These are phyloP conservation scores for Esox niger DNA, from an alignment of 2,113 vertebrate genomes.

Conservation along the genomic window DNA sequence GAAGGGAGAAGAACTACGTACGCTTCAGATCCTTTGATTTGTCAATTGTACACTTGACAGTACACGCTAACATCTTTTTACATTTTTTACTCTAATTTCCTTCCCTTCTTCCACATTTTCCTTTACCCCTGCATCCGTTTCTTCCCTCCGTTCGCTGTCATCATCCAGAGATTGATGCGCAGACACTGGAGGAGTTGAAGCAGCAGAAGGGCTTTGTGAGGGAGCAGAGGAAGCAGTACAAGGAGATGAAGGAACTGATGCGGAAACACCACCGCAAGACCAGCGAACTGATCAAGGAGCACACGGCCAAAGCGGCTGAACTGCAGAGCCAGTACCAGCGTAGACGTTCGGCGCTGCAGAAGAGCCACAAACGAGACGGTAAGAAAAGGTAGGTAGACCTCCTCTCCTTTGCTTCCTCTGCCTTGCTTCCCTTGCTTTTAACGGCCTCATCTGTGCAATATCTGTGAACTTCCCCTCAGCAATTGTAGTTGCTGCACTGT, in stretches of 20 bases:
- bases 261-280: slow-evolving; percentile 95
- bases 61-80: background rate
- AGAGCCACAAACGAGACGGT: slow-evolving; percentile 87
- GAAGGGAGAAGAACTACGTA: background rate
- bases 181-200: slow-evolving; percentile 91
- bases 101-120: too few species aligned
- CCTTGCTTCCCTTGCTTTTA: background rate
- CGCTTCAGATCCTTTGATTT: too few species aligned
- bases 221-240: slow-evolving; percentile 96
- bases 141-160: background rate
- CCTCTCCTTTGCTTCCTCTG: background rate
- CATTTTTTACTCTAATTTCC: background rate
- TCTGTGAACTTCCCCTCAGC: too few species aligned
- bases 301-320: slow-evolving; percentile 85
- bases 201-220: slow-evolving; percentile 92
- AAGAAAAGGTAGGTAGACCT: slow-evolving; percentile 87
- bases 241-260: slow-evolving; percentile 96
- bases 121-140: background rate
- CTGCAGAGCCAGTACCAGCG: slow-evolving; percentile 87
- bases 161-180: slow-evolving; percentile 84
- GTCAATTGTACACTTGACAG: too few species aligned
- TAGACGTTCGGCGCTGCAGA: slow-evolving; percentile 80
- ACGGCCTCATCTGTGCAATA: too few species aligned
- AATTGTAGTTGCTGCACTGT: too few species aligned
- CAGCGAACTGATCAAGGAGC: slow-evolving; percentile 92